Evolutionary conservation across 2,113 vertebrate genomes (phyloP).

Genomic region (Acanthisitta chloris): DNA sequence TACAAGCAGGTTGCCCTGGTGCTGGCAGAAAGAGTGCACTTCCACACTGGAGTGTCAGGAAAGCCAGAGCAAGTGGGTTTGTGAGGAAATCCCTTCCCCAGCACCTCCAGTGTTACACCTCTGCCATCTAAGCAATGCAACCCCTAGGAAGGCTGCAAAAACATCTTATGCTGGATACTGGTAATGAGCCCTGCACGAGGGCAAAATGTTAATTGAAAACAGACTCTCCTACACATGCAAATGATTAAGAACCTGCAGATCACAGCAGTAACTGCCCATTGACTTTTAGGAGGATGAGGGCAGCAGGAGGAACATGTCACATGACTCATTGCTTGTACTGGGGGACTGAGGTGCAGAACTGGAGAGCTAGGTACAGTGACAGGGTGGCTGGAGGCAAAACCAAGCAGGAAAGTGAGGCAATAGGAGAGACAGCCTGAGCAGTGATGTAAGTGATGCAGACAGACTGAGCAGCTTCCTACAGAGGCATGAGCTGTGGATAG

Average conservation of each 20-base stretch:
- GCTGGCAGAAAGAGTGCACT: neutral
- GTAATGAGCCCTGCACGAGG: neutral
- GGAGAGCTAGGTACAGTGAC: fast-evolving
- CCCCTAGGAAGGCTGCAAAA: neutral
- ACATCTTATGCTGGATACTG: neutral
- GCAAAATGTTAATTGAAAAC: neutral
- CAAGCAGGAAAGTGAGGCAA: neutral
- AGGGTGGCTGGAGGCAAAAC: neutral
- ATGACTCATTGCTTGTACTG: fast-evolving
- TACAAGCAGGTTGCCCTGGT: fast-evolving
- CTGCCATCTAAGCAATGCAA: fast-evolving
- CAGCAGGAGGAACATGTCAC: fast-evolving
- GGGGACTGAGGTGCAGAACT: neutral
- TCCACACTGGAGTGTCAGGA: neutral
- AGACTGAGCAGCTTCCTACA: neutral
- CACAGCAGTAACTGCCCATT: neutral
- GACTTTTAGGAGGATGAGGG: neutral
- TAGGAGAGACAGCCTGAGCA: neutral
- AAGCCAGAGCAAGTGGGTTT: neutral
- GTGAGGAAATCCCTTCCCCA: neutral
- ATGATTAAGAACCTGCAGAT: neutral
- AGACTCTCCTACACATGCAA: neutral
- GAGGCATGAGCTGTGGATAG: fast-evolving
- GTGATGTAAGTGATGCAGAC: neutral
- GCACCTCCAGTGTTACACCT: fast-evolving